phyloP scores from a whole-genome alignment of 1,140 invertebrate species.

The Leptoteleia sp. region DNA sequence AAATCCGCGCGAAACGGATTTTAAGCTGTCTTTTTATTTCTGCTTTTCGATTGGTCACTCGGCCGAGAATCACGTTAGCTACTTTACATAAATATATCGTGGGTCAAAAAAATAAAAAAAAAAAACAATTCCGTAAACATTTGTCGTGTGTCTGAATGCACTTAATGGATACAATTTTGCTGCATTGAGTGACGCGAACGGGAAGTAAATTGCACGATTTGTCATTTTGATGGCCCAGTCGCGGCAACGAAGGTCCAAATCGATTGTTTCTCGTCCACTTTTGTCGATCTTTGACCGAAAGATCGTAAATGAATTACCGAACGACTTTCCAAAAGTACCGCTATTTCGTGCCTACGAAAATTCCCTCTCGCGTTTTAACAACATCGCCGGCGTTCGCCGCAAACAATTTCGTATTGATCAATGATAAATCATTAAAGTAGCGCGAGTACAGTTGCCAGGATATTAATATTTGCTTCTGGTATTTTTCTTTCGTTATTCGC shows the following conservation, averaged over 20 bases:
- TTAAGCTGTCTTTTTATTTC: background rate
- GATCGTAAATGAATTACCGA: conserved; percentile 34
- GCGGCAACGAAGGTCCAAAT: conserved; percentile 46
- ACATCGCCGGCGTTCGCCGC: too few relatives aligned
- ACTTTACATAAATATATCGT: conserved; percentile 17
- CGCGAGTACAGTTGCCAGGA: too few relatives aligned
- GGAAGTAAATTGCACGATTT: conserved; percentile 57
- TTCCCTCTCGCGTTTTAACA: too few relatives aligned
- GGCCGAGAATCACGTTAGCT: background rate
- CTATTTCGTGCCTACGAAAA: too few relatives aligned
- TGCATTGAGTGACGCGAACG: conserved; percentile 37
- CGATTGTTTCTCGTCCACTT: conserved; percentile 39
- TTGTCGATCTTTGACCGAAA: conserved; percentile 32
- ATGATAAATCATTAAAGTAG: too few relatives aligned
- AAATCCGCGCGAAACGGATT: background rate
- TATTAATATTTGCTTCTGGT: too few relatives aligned
- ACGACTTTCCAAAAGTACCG: conserved; percentile 30
- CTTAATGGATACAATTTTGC: conserved; percentile 55
- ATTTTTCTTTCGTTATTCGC: too few relatives aligned
- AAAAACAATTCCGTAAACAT: conserved; percentile 40
- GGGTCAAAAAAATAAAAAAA: too few relatives aligned
- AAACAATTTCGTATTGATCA: too few relatives aligned
- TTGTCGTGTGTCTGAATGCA: conserved; percentile 41
- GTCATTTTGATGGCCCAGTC: conserved; percentile 50
- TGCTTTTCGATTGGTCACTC: background rate